Percentiles rank a stretch among this genome's conserved stretches.
Evolutionary conservation across 1,140 invertebrate species (phyloP).

Genomic region (Ruditapes philippinarum): DNA sequence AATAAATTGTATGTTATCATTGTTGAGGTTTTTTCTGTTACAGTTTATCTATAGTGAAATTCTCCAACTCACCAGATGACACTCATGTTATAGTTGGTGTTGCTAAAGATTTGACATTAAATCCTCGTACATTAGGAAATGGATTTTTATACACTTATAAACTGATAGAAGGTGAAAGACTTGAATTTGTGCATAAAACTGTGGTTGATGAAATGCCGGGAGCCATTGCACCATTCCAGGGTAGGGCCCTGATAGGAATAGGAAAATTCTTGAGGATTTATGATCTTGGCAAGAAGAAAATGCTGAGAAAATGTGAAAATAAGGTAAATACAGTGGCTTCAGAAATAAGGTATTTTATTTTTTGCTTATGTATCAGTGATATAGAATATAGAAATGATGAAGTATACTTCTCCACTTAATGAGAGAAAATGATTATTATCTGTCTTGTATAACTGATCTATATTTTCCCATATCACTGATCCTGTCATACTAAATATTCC

Average conservation of each 20-base stretch:
- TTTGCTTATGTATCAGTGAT: too few species aligned
- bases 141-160: constrained; percentile 96
- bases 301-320: constrained; percentile 99
- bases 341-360: too few species aligned
- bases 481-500: too few species aligned
- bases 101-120: constrained; percentile 96
- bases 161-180: constrained; percentile 90
- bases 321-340: too few species aligned
- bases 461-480: too few species aligned
- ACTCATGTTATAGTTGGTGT: constrained; percentile 95
- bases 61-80: constrained; percentile 91
- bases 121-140: constrained; percentile 92
- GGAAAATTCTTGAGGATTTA: constrained; percentile 97
- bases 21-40: constrained; percentile 76
- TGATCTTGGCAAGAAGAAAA: constrained; percentile 98
- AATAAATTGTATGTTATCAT: too few species aligned
- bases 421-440: too few species aligned
- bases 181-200: constrained; percentile 98
- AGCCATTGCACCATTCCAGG: constrained; percentile 91
- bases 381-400: too few species aligned
- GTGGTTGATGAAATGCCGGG: constrained; percentile 94
- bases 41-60: constrained; percentile 92
- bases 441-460: too few species aligned
- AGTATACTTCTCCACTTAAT: too few species aligned
- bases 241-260: constrained; percentile 96